phyloP scores from a whole-genome alignment of 2,888 invertebrate species.

The Philereme vetulata region DNA sequence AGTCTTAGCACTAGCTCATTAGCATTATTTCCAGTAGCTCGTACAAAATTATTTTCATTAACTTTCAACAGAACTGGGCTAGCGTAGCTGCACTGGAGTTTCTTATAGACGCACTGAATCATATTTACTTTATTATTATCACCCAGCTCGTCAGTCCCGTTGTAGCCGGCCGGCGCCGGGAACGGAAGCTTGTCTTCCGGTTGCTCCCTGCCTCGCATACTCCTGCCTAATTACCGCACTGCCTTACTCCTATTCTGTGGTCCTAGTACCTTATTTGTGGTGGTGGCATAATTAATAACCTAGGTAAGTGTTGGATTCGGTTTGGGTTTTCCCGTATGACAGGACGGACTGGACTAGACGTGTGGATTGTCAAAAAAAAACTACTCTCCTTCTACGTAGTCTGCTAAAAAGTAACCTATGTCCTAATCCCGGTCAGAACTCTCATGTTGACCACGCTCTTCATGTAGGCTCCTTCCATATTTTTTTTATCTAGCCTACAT shows the following conservation, averaged over 20 bases:
- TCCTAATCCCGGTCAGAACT: no score
- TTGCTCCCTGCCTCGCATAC: conserved; percentile 59
- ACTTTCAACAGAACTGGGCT: no score
- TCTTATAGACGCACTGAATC: background rate
- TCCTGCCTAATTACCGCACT: conserved; percentile 63
- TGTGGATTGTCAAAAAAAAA: no score
- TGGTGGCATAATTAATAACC: conserved; percentile 15
- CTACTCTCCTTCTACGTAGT: no score
- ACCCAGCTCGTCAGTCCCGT: conserved; percentile 44
- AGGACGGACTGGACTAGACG: background rate
- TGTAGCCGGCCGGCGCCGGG: conserved; percentile 44
- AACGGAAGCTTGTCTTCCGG: conserved; percentile 71
- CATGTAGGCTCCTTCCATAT: no score
- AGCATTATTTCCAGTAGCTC: no score
- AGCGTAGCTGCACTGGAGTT: no score
- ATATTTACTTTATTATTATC: conserved; percentile 5
- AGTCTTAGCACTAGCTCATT: no score
- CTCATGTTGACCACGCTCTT: no score
- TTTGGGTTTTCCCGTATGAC: conserved; percentile 17
- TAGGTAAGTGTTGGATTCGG: conserved; percentile 2
- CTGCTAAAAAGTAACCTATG: no score
- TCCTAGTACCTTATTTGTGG: conserved; percentile 8
- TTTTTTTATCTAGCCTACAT: no score
- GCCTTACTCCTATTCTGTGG: conserved; percentile 21
- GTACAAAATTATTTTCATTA: no score